Conservation (phyloP, 2,113 vertebrate genomes). For the Synchiropus splendidus region DNA sequence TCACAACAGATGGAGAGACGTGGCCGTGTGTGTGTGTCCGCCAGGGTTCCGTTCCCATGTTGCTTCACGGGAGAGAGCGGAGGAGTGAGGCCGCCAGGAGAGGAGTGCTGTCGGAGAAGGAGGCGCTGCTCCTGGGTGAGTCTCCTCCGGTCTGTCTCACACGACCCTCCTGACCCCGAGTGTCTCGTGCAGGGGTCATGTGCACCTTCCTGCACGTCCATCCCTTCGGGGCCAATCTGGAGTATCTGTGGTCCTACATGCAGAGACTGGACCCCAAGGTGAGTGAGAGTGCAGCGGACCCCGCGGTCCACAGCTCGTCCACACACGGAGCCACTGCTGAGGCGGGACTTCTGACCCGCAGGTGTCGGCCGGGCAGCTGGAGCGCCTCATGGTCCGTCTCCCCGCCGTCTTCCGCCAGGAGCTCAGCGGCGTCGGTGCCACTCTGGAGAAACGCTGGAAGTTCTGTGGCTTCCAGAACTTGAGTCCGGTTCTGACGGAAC, state of each 20-base stretch:
- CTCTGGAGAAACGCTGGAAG: slow-evolving; percentile 95
- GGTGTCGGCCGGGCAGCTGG: slow-evolving; percentile 87
- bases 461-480: slow-evolving; percentile 92
- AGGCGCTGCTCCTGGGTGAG: slow-evolving; percentile 42
- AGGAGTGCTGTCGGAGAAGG: slow-evolving; percentile 38
- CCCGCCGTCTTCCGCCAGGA: slow-evolving; percentile 92
- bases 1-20: no score
- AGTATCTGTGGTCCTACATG: slow-evolving; percentile 94
- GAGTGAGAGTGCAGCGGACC: no score
- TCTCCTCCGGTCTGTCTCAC: no score
- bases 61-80: slow-evolving; percentile 28
- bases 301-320: no score
- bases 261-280: slow-evolving; percentile 93
- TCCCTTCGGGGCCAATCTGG: slow-evolving; percentile 93
- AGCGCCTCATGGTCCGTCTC: slow-evolving; percentile 82
- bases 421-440: slow-evolving; percentile 91
- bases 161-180: neutral
- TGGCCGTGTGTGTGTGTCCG: no score
- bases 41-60: slow-evolving; percentile 22
- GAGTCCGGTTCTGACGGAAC: no score
- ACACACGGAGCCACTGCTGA: neutral
- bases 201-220: slow-evolving; percentile 96
- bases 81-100: slow-evolving; percentile 19
- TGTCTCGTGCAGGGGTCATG: slow-evolving; percentile 77
- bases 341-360: slow-evolving; percentile 24